Base-by-base conservation (phyloP, 1,140 invertebrate species). In the Teleogryllus occipitalis region DNA sequence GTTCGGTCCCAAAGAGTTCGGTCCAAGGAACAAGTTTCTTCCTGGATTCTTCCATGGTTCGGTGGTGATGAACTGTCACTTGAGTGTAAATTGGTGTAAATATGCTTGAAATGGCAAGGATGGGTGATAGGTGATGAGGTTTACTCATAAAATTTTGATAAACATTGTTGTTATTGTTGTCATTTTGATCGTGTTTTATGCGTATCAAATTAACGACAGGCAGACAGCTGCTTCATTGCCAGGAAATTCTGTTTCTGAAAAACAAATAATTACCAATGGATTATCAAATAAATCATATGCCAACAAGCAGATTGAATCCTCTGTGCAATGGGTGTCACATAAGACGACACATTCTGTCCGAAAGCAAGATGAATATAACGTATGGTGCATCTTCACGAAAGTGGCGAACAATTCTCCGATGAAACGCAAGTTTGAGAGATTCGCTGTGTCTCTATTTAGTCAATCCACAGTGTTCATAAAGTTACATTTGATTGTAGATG, bases 201-300 rank as follows among this genome's bases (percentile, higher is more conserved):
- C 47, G 22, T 78, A 49, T 78, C 27, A 39, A 92, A 83, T 84
- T 95, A 94, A 73, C 88, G 84, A 75, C 87, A 88, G 82, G 91
- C 89, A 85, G 88, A 90, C 87, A 93, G 93, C 81, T 78, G 14
- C 47, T 39, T 15, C 27, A 8, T 21, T 27, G 0, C 21, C 65
- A 49, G 48, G n/a, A 39, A 78, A 78, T 73, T 47, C 49, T 10
- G 14, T n/a, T 78, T 39, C 22, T 7, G 21, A 14, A 18, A 47
- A 7, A 7, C 2, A 49, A n/a, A 22, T 18, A 8, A 74, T 12
- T 22, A 73, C 8, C 22, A 49, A 18, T 21, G 76, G 14, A 3
- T 48, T 77, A n/a, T 2, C 47, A 54, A 54, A 7, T n/a, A 49
- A 7, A 65, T n/a, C 18, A 3, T 5, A 78, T 54, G 47, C 27